Base-by-base conservation (phyloP, 1,140 invertebrate species). In the Arion vulgaris region DNA sequence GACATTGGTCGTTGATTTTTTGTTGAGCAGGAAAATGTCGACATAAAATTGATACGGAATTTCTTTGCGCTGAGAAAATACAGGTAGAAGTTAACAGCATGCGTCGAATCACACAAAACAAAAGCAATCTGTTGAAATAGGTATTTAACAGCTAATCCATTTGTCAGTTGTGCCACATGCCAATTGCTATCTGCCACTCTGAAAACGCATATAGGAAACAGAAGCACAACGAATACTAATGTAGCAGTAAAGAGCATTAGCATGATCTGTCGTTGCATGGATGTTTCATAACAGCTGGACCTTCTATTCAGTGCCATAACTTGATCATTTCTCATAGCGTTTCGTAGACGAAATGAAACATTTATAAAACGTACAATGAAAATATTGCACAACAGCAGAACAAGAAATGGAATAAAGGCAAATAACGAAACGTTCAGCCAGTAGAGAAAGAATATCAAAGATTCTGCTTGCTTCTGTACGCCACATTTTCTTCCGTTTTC, bases 61-160 rank as follows among this genome's bases (percentile, higher is more conserved):
- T 87, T 87, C 26, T 83, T 77, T 5, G 88, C 89, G 57, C 87
- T 89, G 2, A 90, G 82, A 79, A 88, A 90, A 74, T 90, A 90
- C 19, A 90, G 74, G 68, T 89, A 90, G 73, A 90, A 90, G 77
- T 90, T 90, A 26, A 90, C 69, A 0, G 89, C 88, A 72, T 90
- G 89, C 34, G 86, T 89, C 17, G 87, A 76, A 75, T 90, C 89
- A 1, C 86, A 87, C 9, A 88, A 82, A 11, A 90, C 62, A 72
- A 84, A 90, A 11, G 88, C 83, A 9, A 89, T 51, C 66, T 90
- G 86, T n/a, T 76, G 49, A 17, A 62, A 74, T 0, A 86, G 78
- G 49, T 49, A 80, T 62, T 82, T 86, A 57, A 80, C 32, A 26
- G 78, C 82, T 28, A 49, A 69, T 26, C 45, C 26, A 0, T 45